Evolutionary conservation across 1,140 invertebrate species (phyloP).

Genomic region (Choristoneura fumiferana): DNA sequence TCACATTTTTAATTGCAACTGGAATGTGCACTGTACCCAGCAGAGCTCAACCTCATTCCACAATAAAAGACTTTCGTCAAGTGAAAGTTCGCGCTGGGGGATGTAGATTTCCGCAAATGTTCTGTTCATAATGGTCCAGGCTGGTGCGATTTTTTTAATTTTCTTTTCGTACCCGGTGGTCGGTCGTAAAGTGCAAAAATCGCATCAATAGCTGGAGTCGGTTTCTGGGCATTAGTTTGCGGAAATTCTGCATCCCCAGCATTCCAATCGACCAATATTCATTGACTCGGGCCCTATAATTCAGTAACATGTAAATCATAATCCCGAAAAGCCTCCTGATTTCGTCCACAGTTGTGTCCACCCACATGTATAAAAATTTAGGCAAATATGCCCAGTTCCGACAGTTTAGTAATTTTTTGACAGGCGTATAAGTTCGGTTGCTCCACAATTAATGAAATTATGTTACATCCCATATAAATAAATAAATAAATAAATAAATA

Average conservation of each 20-base stretch:
- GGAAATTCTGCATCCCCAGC: no score
- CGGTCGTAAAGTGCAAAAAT: constrained; percentile 35
- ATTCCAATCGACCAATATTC: no score
- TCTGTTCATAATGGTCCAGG: constrained; percentile 32
- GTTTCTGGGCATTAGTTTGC: constrained; percentile 28
- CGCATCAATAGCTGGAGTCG: no score
- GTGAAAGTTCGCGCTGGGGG: no score
- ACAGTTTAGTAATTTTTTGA: constrained; percentile 26
- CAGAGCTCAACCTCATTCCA: constrained; percentile 33
- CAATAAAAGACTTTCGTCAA: no score
- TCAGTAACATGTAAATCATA: constrained; percentile 29
- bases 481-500: no score
- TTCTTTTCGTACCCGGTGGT: no score
- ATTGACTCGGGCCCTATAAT: constrained; percentile 22
- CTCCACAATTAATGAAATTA: constrained; percentile 23
- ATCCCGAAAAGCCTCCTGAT: constrained; percentile 32
- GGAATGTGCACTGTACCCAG: constrained; percentile 29
- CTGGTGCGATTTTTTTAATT: no score
- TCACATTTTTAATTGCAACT: constrained; percentile 21
- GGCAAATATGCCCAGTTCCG: constrained; percentile 14
- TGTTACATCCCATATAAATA: constrained; percentile 21
- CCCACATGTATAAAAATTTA: constrained; percentile 23
- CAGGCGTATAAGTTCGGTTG: constrained; percentile 35
- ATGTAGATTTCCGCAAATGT: constrained; percentile 29
- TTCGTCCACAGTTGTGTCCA: constrained; percentile 25